Evolutionary conservation across 2,797 vertebrate genomes (phyloP).

Genomic region (Halcyon smyrnensis): DNA sequence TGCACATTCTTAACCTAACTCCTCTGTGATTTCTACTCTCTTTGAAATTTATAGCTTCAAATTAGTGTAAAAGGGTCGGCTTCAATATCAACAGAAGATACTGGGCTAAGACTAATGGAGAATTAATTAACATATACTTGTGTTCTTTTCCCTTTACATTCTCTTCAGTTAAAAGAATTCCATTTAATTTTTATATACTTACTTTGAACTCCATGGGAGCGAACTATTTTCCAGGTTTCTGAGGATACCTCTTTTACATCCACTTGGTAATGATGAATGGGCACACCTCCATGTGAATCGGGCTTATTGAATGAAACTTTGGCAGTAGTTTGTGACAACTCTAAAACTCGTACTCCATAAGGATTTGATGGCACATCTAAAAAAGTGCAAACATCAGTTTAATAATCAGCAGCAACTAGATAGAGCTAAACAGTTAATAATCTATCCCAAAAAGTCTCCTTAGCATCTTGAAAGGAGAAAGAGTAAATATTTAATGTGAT

Average conservation of each 20-base stretch:
- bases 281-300: conserved; percentile 96
- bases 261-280: conserved; percentile 96
- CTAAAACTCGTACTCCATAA: conserved; percentile 89
- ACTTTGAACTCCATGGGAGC: conserved; percentile 95
- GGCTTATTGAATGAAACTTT: conserved; percentile 95
- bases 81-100: background rate
- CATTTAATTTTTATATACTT: conserved; percentile 72
- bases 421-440: background rate
- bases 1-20: background rate
- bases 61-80: background rate
- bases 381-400: conserved; percentile 1
- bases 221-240: conserved; percentile 93
- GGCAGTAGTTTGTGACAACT: conserved; percentile 92
- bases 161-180: background rate
- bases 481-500: background rate
- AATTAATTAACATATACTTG: background rate
- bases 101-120: background rate
- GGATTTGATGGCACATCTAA: conserved; percentile 95
- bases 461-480: background rate
- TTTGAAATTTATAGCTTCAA: background rate
- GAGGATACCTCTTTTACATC: conserved; percentile 91
- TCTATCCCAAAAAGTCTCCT: background rate
- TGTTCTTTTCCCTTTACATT: background rate
- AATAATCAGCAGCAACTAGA: background rate
- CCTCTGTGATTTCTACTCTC: background rate